phyloP scores from a whole-genome alignment of 1,140 invertebrate genomes.

The Pseudomyrmex pallidus region DNA sequence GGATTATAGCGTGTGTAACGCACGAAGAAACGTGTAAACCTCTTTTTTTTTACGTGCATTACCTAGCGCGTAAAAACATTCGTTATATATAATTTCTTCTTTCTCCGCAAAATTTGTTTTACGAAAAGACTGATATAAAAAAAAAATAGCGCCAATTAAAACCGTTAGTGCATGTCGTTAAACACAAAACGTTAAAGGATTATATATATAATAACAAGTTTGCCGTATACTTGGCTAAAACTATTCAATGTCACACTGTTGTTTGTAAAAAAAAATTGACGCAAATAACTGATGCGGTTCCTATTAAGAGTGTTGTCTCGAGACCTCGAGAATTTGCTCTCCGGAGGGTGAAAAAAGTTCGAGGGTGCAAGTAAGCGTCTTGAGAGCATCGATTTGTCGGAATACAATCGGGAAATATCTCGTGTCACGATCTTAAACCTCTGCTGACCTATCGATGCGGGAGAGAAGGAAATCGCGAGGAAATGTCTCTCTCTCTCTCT shows the following conservation, averaged over 20 bases:
- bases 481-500: no score
- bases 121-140: no score
- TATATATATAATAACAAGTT: no score
- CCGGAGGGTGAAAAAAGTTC: constrained; percentile 9
- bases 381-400: constrained; percentile 51
- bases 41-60: neutral
- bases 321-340: constrained; percentile 20
- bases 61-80: neutral
- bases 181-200: no score
- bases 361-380: constrained; percentile 10
- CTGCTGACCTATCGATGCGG: constrained; percentile 34
- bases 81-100: neutral
- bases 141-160: no score
- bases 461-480: constrained; percentile 5
- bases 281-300: constrained; percentile 36
- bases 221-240: no score
- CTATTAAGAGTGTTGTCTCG: neutral
- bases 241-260: constrained; percentile 12
- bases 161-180: no score
- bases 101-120: neutral
- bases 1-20: constrained; percentile 65
- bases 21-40: constrained; percentile 14
- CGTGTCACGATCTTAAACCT: constrained; percentile 51
- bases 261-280: neutral
- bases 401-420: constrained; percentile 56